Base-by-base conservation (phyloP, 2,797 vertebrate species). In the Leptodactylus fallax region DNA sequence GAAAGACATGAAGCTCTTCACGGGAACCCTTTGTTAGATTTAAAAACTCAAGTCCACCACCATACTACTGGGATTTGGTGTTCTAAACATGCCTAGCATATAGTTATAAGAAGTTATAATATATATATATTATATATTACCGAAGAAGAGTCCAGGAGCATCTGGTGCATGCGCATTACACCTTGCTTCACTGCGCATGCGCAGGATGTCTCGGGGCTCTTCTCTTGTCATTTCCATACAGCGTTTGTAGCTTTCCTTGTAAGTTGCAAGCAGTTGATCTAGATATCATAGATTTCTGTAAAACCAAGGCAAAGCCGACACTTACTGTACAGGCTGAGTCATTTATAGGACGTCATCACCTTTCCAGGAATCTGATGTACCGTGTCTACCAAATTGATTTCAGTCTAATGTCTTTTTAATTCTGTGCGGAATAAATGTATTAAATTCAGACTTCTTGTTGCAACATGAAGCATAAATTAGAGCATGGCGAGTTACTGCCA, bases 291-390 rank as follows among this genome's bases (percentile, higher is more conserved):
- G 65, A 19, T 10, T 11, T 7, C 27, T 17, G 71, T 0, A 23
- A 65, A 23, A 65, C 19, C 60, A 21, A 61, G n/a, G 13, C 71
- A 49, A 47, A 19, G 71, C 4, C 36, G 13, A 9, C 69, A 21
- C 45, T 36, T 72, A 71, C 81, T 83, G 49, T 82, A 67, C n/a
- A 69, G 16, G 23, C 16, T 9, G 53, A 58, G 51, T 49, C 21
- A n/a, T 45, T 19, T 58, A 36, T 16, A 36, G 6, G 21, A 69
- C 25, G 69, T 36, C 55, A 27, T 72, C 55, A 36, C n/a, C 67
- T 72, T 83, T 83, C 53, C 81, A 72, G 81, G 65, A 72, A 83
- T 83, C 14, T 45, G 16, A 71, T 23, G 51, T 7, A 71, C 51
- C 16, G 19, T 5, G 11, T 16, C 19, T 21, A 65, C 63, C 60